Base-by-base conservation (phyloP, 2,113 vertebrate species). In the Lynx canadensis region DNA sequence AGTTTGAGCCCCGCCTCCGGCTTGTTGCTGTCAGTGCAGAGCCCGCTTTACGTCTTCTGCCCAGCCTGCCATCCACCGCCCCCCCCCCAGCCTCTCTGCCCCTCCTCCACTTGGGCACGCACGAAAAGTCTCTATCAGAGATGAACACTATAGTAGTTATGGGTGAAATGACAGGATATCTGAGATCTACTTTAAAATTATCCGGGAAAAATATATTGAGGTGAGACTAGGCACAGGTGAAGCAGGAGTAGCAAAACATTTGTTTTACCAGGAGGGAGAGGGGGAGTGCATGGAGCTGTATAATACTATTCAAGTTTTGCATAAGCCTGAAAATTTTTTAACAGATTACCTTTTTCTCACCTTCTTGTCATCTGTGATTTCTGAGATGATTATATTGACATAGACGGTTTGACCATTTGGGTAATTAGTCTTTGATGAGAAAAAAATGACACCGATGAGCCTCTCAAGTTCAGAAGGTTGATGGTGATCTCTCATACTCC, bases 111-210 rank as follows among this genome's bases (percentile, higher is more conserved):
- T 45, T 45, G 45, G 45, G 45, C 45, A 45, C 1, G 1, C 45
- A 45, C 1, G 45, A 45, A 76, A 85, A 29, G 23, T 33, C 27
- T 63, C 33, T 73, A 27, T 87, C 45, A 55, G 78, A 89, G n/a
- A 83, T 66, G 36, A 95, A 78, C 50, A 93, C 31, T 69, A n/a
- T 23, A 45, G 27, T 73, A 25, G 16, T 36, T 92, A 25, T 33
- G 15, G 33, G 25, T 65, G 50, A 94, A 93, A 66, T 65, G 13
- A 36, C 27, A 52, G 48, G 33, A 16, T n/a, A 36, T 12, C 9
- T 86, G 63, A 96, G 25, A 88, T 89, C 85, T 80, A 60, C 92
- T 84, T 55, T 84, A 88, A 94, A 45, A 45, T 45, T 45, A 41
- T 73, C 69, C 73, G 15, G n/a, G 31, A 74, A 83, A 45, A 38